Evolutionary conservation across 2,113 vertebrate genomes (phyloP).

Genomic region (Polypterus bichir): DNA sequence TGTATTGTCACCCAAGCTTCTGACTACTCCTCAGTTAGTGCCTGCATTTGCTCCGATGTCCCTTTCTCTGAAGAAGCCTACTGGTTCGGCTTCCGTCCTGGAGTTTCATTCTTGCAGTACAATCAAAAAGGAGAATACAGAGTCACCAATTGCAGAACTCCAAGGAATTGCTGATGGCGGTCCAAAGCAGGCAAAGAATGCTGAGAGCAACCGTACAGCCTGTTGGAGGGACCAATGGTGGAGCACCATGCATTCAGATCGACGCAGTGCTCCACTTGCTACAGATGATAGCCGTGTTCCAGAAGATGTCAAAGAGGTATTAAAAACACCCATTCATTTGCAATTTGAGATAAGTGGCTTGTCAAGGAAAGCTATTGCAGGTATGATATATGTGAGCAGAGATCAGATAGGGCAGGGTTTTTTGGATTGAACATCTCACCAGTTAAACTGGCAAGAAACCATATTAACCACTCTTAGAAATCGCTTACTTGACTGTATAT

Average conservation of each 20-base stretch:
- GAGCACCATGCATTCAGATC: slow-evolving; percentile 69
- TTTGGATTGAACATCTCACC: too few relatives aligned
- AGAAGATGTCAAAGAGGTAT: slow-evolving; percentile 65
- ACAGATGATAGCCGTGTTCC: slow-evolving; percentile 58
- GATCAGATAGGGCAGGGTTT: slow-evolving; percentile 45
- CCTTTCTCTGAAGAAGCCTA: slow-evolving; percentile 76
- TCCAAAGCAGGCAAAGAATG: slow-evolving; percentile 56
- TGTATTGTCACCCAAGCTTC: slow-evolving; percentile 66
- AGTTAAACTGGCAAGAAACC: too few relatives aligned
- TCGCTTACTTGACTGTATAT: too few relatives aligned
- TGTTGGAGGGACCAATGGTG: slow-evolving; percentile 91
- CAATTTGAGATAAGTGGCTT: too few relatives aligned
- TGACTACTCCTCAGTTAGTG: slow-evolving; percentile 56
- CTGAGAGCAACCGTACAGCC: slow-evolving; percentile 53
- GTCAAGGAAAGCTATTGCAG: too few relatives aligned
- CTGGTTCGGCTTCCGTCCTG: slow-evolving; percentile 53
- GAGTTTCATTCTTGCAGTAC: slow-evolving; percentile 53
- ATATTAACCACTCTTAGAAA: too few relatives aligned
- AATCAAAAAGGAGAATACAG: slow-evolving; percentile 68
- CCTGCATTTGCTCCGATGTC: slow-evolving; percentile 72
- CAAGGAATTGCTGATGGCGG: slow-evolving; percentile 46
- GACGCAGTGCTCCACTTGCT: slow-evolving; percentile 44
- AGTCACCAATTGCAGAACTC: slow-evolving; percentile 49
- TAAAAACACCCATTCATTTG: slow-evolving; percentile 39
- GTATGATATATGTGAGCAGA: slow-evolving; percentile 3